phyloP scores from a whole-genome alignment of 2,113 vertebrate genomes.

The Chiloscyllium plagiosum region DNA sequence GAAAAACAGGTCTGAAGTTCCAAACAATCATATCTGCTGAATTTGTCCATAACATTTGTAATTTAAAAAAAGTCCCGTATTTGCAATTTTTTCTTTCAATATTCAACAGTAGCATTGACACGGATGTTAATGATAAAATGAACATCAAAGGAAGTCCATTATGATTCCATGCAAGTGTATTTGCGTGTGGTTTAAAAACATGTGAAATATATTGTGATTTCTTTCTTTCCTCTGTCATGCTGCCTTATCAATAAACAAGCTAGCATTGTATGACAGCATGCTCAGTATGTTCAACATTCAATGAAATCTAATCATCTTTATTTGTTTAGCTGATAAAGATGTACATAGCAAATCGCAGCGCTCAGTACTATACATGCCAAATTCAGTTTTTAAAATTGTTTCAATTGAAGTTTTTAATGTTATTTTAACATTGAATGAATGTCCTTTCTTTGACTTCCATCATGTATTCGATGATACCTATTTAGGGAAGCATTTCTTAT shows the following conservation, averaged over 20 bases:
- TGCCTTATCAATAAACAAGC: not conserved
- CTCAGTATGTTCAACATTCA: not conserved
- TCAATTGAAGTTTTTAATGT: not conserved
- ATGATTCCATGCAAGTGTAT: not conserved
- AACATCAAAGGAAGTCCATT: not conserved
- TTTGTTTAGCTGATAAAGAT: not conserved
- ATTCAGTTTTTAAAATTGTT: not conserved
- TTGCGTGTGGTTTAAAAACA: not conserved
- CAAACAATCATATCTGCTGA: too few species aligned
- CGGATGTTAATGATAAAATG: too few species aligned
- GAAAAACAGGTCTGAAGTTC: too few species aligned
- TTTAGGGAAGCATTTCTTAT: not conserved
- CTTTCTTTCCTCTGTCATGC: not conserved
- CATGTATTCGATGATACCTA: not conserved
- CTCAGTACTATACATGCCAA: not conserved
- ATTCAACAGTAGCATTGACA: not conserved
- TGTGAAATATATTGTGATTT: not conserved
- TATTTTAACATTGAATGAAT: not conserved
- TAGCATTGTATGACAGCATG: not conserved
- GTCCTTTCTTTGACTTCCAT: constrained; percentile 4
- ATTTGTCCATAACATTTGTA: too few species aligned
- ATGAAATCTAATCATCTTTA: not conserved
- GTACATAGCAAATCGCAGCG: not conserved
- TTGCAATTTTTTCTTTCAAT: too few species aligned
- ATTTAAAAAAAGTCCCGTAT: too few species aligned